Conservation (phyloP, 2,888 invertebrate species). For the Acanthosepion esculentum region DNA sequence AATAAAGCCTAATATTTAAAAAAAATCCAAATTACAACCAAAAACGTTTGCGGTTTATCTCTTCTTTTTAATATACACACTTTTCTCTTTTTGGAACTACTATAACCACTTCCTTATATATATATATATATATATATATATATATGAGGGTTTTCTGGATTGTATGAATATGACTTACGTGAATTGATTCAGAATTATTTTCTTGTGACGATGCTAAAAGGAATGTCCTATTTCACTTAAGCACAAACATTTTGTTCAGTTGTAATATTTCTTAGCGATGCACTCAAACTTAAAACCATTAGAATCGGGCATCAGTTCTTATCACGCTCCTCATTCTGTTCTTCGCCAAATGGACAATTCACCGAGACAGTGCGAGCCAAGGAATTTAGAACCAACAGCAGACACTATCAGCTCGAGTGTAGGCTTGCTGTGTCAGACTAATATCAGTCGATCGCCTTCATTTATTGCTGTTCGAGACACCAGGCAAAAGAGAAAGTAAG, state of each 20-base stretch:
- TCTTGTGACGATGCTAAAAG: not conserved
- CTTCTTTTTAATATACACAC: no score
- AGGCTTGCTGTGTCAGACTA: not conserved
- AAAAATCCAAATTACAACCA: no score
- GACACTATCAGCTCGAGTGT: not conserved
- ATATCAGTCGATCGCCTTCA: slow-evolving; percentile 18
- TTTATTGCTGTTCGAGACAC: not conserved
- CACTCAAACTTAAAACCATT: slow-evolving; percentile 20
- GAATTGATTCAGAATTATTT: not conserved
- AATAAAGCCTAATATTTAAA: no score
- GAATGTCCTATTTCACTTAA: not conserved
- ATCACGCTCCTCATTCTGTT: not conserved
- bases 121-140: not conserved
- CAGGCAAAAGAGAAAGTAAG: not conserved
- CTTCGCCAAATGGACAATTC: slow-evolving; percentile 20
- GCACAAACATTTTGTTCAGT: not conserved
- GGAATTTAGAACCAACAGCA: not conserved
- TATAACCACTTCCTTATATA: no score
- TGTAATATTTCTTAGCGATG: slow-evolving; percentile 8
- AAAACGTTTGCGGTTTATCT: no score
- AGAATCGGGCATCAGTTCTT: slow-evolving; percentile 18
- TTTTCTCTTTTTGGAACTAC: no score
- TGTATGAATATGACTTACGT: not conserved
- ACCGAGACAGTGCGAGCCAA: not conserved
- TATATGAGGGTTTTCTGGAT: not conserved